phyloP scores from a whole-genome alignment of 2,888 invertebrate genomes.

The Caradrina kadenii region DNA sequence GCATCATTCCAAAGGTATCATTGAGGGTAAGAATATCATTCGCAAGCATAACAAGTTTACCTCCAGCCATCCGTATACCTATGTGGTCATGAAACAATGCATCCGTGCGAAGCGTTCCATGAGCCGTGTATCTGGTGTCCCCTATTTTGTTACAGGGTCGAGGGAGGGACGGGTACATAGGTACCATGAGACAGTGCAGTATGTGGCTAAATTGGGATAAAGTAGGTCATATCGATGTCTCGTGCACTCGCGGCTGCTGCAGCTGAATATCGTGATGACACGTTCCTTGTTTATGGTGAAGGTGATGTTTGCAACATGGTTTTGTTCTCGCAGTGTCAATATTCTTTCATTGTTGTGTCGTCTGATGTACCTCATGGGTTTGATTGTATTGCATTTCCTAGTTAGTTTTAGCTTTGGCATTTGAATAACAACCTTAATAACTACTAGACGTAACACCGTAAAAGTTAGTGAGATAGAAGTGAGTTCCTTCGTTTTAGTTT shows the following conservation, averaged over 20 bases:
- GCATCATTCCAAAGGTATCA: constrained; percentile 1
- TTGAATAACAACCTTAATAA: too few relatives aligned
- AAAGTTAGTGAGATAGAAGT: too few relatives aligned
- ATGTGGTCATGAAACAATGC: constrained; percentile 28
- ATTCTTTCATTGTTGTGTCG: constrained; percentile 11
- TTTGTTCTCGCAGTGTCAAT: constrained; percentile 9
- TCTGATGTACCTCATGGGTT: not conserved
- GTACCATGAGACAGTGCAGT: constrained; percentile 19
- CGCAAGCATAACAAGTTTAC: constrained; percentile 20
- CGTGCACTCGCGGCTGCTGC: constrained; percentile 22
- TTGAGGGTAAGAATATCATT: constrained; percentile 9
- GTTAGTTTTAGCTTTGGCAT: not conserved
- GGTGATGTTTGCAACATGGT: constrained; percentile 13
- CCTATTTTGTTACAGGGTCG: constrained; percentile 10
- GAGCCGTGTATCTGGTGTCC: constrained; percentile 12
- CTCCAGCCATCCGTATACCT: constrained; percentile 20
- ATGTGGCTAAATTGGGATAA: constrained; percentile 19
- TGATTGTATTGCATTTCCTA: not conserved
- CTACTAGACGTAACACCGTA: too few relatives aligned
- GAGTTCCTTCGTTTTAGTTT: too few relatives aligned
- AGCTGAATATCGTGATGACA: constrained; percentile 41
- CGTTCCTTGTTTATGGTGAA: constrained; percentile 34
- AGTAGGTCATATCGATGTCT: constrained; percentile 38
- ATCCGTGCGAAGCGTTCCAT: constrained; percentile 19
- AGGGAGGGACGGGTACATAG: not conserved